phyloP scores from a whole-genome alignment of 1,140 invertebrate species.

The Aphaenogaster ashmeadi region DNA sequence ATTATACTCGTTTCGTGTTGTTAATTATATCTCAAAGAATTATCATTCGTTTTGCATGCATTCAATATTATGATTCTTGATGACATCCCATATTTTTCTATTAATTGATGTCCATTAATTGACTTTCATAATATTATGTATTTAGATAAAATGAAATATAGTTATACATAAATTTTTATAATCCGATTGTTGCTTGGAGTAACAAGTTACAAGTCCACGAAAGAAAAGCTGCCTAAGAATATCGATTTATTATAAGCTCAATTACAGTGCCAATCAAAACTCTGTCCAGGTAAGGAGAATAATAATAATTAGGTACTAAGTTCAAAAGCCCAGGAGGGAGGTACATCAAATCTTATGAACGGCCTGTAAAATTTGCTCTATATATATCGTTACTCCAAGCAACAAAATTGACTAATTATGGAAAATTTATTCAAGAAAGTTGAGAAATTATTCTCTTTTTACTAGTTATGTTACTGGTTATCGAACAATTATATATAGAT shows the following conservation, averaged over 20 bases:
- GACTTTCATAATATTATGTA: conserved; percentile 21
- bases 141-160: not conserved
- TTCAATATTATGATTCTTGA: not conserved
- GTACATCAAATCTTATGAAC: conserved; percentile 16
- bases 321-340: not conserved
- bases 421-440: conserved; percentile 16
- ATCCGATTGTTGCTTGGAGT: conserved; percentile 12
- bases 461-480: conserved; percentile 3
- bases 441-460: conserved; percentile 24
- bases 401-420: conserved; percentile 3
- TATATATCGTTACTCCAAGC: conserved; percentile 1
- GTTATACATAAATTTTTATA: conserved; percentile 22
- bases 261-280: conserved; percentile 39
- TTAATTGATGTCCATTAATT: not conserved
- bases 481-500: conserved; percentile 36
- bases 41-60: not conserved
- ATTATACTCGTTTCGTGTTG: conserved; percentile 1
- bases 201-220: not conserved
- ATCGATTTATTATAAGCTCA: conserved; percentile 30
- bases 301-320: conserved; percentile 21
- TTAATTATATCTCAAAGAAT: conserved; percentile 8
- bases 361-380: not conserved
- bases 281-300: not conserved
- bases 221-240: conserved; percentile 25
- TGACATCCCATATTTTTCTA: not conserved